A percentile compares a stretch with the other conserved stretches of the same genome.
Evolutionary conservation across 2,797 vertebrate species (phyloP).

Genomic region (Acanthiza pusilla): DNA sequence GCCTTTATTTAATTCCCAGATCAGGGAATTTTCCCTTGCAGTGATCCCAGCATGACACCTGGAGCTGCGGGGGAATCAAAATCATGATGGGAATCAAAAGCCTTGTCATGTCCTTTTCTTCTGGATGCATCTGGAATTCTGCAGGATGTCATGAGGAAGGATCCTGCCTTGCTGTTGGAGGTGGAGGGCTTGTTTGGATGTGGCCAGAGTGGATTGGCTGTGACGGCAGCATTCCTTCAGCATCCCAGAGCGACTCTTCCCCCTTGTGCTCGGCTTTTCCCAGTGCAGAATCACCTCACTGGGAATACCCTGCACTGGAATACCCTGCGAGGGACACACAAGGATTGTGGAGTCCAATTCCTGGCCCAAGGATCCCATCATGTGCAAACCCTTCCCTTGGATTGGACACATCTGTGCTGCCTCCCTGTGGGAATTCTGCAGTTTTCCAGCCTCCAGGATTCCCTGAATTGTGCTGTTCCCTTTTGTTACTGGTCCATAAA

Average conservation of each 20-base stretch:
- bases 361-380: background rate
- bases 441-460: background rate
- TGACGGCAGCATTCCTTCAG: background rate
- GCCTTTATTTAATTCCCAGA: background rate
- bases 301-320: too few species aligned
- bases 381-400: background rate
- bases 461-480: background rate
- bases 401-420: rapidly evolving
- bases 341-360: background rate
- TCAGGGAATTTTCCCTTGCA: background rate
- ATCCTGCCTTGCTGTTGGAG: background rate
- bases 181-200: background rate
- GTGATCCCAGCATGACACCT: background rate
- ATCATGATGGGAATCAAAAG: background rate
- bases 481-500: background rate
- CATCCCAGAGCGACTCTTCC: background rate
- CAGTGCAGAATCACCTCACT: background rate
- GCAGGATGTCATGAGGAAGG: background rate
- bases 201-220: background rate
- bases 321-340: background rate
- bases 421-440: background rate
- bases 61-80: background rate
- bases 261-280: background rate
- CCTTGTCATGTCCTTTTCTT: background rate
- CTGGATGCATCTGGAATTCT: background rate